Conservation (phyloP, 2,113 vertebrate species). For the Dromas ardeola region DNA sequence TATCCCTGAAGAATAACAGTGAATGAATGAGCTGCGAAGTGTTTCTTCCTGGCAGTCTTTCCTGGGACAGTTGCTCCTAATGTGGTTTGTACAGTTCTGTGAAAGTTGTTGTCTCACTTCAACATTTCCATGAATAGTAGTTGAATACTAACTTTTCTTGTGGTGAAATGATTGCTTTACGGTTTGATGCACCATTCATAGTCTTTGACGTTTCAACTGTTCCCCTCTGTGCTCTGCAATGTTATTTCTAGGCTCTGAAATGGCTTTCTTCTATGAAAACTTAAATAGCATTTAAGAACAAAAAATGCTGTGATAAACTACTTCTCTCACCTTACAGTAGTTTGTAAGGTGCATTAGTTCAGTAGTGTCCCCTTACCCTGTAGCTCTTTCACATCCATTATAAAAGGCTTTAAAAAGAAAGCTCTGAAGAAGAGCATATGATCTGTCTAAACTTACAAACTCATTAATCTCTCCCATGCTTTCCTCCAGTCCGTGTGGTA, state of each 20-base stretch:
- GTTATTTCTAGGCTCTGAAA: not conserved
- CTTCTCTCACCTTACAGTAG: not conserved
- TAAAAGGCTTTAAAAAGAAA: not conserved
- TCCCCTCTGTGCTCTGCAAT: not conserved
- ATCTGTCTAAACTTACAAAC: not conserved
- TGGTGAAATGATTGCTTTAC: not conserved
- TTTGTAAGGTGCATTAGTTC: not conserved
- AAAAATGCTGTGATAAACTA: not conserved
- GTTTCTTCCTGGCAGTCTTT: not conserved
- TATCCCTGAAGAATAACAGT: not conserved
- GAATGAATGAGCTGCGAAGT: not conserved
- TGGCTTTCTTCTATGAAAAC: conserved; percentile 11
- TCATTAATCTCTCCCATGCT: not conserved
- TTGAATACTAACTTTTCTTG: not conserved
- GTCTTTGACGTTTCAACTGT: not conserved
- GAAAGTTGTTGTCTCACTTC: not conserved
- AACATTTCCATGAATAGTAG: not conserved
- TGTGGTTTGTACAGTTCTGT: not conserved
- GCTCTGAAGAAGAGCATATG: not conserved
- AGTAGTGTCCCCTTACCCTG: not conserved
- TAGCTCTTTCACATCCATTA: not conserved
- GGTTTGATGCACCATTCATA: not conserved
- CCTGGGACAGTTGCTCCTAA: not conserved
- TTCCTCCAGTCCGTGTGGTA: not conserved
- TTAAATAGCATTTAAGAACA: conserved; percentile 1